These are phyloP conservation scores for Paramisgurnus dabryanus DNA, from an alignment of 2,113 vertebrate genomes.

Conservation along the genomic window DNA sequence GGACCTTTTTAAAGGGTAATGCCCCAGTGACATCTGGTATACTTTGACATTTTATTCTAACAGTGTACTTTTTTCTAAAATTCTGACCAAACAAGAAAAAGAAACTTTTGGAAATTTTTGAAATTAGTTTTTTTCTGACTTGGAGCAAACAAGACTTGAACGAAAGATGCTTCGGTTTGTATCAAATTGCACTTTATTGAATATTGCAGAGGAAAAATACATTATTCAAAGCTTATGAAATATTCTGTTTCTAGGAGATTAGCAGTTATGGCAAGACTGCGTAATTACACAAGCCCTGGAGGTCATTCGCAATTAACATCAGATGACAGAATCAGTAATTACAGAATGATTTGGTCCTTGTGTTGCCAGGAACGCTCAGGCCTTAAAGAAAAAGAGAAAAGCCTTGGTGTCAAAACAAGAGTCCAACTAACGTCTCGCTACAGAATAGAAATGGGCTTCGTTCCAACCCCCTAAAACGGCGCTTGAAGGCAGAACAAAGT, in stretches of 20 bases:
- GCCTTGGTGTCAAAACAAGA: conserved; percentile 40
- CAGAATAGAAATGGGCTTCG: conserved; percentile 35
- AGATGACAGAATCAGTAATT: conserved; percentile 45
- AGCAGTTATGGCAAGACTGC: conserved; percentile 39
- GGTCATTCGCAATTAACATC: conserved; percentile 47
- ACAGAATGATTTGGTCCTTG: conserved; percentile 20
- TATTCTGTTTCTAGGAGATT: conserved; percentile 45
- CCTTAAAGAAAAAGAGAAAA: conserved; percentile 22
- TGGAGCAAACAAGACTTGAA: conserved; percentile 1
- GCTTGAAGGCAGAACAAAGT: conserved; percentile 30
- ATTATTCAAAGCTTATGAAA: conserved; percentile 30
- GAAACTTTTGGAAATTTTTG: no score
- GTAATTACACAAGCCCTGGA: conserved; percentile 44
- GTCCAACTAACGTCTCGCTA: conserved; percentile 27
- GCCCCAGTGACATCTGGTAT: no score
- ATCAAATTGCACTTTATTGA: conserved; percentile 44
- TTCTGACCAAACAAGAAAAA: no score
- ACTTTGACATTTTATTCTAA: no score
- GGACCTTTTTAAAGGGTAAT: no score
- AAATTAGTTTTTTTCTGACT: not conserved
- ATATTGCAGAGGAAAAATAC: conserved; percentile 19
- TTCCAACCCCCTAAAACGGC: conserved; percentile 19
- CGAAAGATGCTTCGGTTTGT: not conserved
- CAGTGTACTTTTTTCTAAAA: no score
- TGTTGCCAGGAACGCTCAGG: conserved; percentile 7